These are phyloP conservation scores for Planococcus citri DNA, from an alignment of 1,140 invertebrate species.

Conservation along the genomic window DNA sequence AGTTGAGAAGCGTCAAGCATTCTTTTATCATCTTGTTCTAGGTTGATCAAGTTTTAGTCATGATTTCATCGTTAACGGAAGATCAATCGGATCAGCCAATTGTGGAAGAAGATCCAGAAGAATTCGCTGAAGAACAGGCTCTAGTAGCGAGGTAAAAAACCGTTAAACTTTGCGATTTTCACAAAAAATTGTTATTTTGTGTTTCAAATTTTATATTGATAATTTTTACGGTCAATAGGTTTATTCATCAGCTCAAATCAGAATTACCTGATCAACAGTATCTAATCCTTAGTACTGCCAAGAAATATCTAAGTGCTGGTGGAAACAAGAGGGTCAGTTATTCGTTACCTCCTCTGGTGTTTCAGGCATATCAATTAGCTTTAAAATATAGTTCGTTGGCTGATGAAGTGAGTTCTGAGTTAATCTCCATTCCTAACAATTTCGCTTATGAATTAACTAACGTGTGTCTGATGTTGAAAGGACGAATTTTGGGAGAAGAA, in stretches of 20 bases:
- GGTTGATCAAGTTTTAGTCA: constrained; percentile 62
- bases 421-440: neutral
- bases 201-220: too few relatives aligned
- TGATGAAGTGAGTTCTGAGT: constrained; percentile 46
- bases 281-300: constrained; percentile 70
- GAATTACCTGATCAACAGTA: constrained; percentile 86
- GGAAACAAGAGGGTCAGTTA: constrained; percentile 77
- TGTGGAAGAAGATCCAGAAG: constrained; percentile 70
- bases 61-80: constrained; percentile 72
- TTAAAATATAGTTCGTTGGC: constrained; percentile 64
- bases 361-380: constrained; percentile 83
- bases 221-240: constrained; percentile 36
- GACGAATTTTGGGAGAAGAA: constrained; percentile 98
- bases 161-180: neutral
- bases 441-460: constrained; percentile 6
- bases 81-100: constrained; percentile 68
- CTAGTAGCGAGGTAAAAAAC: constrained; percentile 61
- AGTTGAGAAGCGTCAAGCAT: too few relatives aligned
- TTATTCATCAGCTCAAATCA: constrained; percentile 82
- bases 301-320: constrained; percentile 79
- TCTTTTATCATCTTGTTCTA: constrained; percentile 31
- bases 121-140: constrained; percentile 94
- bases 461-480: constrained; percentile 37
- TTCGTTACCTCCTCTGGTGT: constrained; percentile 91
- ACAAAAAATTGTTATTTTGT: too few relatives aligned